Conservation (phyloP, 2,888 invertebrate species). For the Thelaira solivaga region DNA sequence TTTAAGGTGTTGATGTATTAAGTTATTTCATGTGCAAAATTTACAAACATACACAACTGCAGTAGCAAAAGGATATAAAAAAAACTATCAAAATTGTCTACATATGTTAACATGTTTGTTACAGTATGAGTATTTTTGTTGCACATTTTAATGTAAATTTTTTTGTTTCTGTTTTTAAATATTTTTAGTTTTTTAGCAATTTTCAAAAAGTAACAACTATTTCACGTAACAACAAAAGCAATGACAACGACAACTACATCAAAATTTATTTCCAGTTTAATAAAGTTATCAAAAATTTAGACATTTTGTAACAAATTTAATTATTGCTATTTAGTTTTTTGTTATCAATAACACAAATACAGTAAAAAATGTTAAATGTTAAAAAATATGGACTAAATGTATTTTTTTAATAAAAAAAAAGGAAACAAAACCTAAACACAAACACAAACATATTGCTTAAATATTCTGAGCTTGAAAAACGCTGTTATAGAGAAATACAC, state of each 20-base stretch:
- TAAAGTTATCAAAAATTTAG: conserved; percentile 46
- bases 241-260: conserved; percentile 24
- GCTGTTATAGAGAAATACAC: too few species aligned
- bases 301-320: conserved; percentile 31
- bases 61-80: background rate
- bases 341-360: too few species aligned
- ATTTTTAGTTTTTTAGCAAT: background rate
- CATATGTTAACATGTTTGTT: background rate
- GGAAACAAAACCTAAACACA: background rate
- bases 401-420: too few species aligned
- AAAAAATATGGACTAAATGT: too few species aligned
- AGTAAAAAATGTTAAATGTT: too few species aligned
- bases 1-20: conserved; percentile 60
- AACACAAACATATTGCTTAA: too few species aligned
- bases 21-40: conserved; percentile 47
- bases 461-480: too few species aligned
- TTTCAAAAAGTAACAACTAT: background rate
- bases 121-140: background rate
- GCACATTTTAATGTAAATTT: conserved; percentile 7
- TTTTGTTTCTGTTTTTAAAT: background rate
- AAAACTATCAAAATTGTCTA: background rate
- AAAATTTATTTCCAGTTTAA: conserved; percentile 48
- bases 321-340: too few species aligned
- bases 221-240: background rate
- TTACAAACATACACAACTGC: background rate